phyloP scores from a whole-genome alignment of 2,797 vertebrate species.

The Meriones psammophilus region DNA sequence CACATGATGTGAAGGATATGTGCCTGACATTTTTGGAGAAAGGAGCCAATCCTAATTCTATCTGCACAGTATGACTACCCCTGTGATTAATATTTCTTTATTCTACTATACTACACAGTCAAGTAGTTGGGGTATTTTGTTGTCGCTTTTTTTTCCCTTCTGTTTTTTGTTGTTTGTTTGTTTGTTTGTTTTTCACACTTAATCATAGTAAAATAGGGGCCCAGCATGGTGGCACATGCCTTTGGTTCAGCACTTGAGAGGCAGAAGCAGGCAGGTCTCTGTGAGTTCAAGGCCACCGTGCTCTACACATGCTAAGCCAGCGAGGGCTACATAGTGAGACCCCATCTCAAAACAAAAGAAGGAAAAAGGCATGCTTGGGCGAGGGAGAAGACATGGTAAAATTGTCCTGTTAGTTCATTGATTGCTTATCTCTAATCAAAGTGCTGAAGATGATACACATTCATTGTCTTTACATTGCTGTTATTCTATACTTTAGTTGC shows the following conservation, averaged over 20 bases:
- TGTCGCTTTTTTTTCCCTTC: too few relatives aligned
- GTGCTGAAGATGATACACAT: conserved; percentile 18
- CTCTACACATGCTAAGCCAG: background rate
- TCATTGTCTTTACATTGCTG: conserved; percentile 34
- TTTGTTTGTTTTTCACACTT: conserved; percentile 24
- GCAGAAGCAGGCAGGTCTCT: background rate
- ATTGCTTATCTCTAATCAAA: conserved; percentile 53
- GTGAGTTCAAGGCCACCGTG: background rate
- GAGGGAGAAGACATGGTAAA: background rate
- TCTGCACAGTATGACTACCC: conserved; percentile 87
- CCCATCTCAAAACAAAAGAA: background rate
- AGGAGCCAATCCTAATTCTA: conserved; percentile 93
- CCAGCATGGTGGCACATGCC: background rate
- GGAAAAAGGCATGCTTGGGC: background rate
- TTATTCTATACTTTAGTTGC: background rate
- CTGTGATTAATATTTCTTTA: conserved; percentile 66
- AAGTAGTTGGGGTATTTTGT: background rate
- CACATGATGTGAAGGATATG: conserved; percentile 88
- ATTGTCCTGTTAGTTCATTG: conserved; percentile 3
- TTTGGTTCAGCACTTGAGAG: background rate
- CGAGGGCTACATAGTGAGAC: background rate
- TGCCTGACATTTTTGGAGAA: conserved; percentile 93
- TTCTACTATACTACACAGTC: background rate
- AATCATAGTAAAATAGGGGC: conserved; percentile 25
- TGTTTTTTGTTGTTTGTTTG: background rate